Conservation (phyloP, 2,888 invertebrate genomes). For the Slavum lentiscoides region DNA sequence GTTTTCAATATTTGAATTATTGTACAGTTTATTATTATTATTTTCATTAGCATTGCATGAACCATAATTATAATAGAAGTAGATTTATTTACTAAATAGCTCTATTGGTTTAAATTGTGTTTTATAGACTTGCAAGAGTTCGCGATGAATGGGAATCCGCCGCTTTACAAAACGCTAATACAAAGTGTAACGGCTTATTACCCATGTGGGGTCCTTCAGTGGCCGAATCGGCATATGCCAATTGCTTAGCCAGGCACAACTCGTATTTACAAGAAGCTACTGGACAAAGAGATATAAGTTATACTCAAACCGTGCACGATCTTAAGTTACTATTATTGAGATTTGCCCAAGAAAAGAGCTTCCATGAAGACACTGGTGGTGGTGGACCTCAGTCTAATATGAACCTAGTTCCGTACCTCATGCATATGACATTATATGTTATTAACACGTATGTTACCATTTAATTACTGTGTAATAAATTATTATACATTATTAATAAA, state of each 20-base stretch:
- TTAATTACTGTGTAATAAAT: neutral
- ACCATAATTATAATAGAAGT: too few relatives aligned
- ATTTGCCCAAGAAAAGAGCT: conserved; percentile 91
- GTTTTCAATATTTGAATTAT: too few relatives aligned
- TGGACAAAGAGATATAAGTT: conserved; percentile 72
- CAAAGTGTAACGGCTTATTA: conserved; percentile 92
- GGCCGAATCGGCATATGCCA: conserved; percentile 88
- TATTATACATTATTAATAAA: neutral
- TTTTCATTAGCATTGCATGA: too few relatives aligned
- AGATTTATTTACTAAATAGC: neutral
- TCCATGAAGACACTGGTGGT: conserved; percentile 97
- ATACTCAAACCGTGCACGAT: conserved; percentile 85
- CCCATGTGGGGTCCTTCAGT: conserved; percentile 97
- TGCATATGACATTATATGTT: conserved; percentile 93
- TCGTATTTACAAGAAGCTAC: conserved; percentile 72
- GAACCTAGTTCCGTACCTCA: conserved; percentile 91
- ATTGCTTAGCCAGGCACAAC: conserved; percentile 89
- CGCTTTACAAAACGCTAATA: conserved; percentile 95
- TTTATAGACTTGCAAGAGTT: conserved; percentile 64
- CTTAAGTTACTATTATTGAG: conserved; percentile 84
- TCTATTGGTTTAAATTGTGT: conserved; percentile 11
- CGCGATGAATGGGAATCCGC: conserved; percentile 99
- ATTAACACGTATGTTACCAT: conserved; percentile 74
- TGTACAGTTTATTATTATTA: too few relatives aligned
- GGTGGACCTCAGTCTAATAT: conserved; percentile 96